Base-by-base conservation (phyloP, 2,888 invertebrate species). In the Xestia c-nigrum region DNA sequence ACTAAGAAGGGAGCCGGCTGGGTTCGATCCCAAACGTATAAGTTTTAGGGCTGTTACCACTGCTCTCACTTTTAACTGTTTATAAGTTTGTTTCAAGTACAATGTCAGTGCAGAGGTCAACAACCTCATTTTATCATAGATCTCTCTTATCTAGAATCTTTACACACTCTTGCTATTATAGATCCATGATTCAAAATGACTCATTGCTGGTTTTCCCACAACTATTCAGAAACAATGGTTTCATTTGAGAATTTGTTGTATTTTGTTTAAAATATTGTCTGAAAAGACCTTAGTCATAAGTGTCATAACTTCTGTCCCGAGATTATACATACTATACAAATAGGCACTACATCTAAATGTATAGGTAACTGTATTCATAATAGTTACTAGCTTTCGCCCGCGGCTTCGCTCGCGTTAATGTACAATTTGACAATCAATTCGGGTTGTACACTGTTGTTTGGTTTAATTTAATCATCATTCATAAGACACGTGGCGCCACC, bases 131-230 rank as follows among this genome's bases (percentile, higher is more conserved):
- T n/a, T 73, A 31, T 31, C 5, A 16, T 21, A 43, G 0, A 31
- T 31, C 31, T 31, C 31, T 31, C 31, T 31, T 31, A 31, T 31
- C 12, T 5, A n/a, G n/a, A 43, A 24, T 59, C 21, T n/a, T 74
- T 31, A 46, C 55, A 19, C 43, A 46, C 21, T n/a, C 5, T 68
- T 38, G 10, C 10, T 14, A 10, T 46, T 9, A n/a, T 46, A n/a
- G 46, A 46, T 31, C 31, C 46, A 31, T 63, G 38, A 38, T 5
- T 14, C 31, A 31, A 16, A 24, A 31, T 31, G 31, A 31, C 31
- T 31, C 31, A 31, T 31, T 21, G 40, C 24, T 40, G 19, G 31
- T 72, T 46, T 72, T 72, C 55, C 38, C 55, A 73, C 73, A 68
- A 4, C 3, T 3, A 31, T 12, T 46, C 5, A 16, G 19, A 43